These are phyloP conservation scores for Crotophaga sulcirostris DNA, from an alignment of 2,113 vertebrate species.

Conservation along the genomic window DNA sequence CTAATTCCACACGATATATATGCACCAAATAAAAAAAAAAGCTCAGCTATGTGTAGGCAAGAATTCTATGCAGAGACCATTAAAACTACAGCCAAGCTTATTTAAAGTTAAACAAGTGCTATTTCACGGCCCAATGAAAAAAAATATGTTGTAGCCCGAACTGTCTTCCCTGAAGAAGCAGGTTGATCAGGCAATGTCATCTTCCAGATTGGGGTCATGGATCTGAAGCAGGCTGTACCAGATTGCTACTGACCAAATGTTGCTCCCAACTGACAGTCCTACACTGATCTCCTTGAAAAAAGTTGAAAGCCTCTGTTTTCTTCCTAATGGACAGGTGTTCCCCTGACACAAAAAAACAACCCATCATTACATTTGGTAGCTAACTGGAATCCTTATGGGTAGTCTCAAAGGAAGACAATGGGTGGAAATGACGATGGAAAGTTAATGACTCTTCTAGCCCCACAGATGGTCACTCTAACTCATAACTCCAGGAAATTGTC, in stretches of 20 bases:
- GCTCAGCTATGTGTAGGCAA: neutral
- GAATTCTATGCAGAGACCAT: neutral
- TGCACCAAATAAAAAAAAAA: neutral
- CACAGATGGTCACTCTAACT: conserved; percentile 49
- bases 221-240: neutral
- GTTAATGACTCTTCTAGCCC: conserved; percentile 38
- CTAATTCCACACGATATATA: neutral
- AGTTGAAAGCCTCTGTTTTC: conserved; percentile 8
- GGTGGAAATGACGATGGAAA: conserved; percentile 37
- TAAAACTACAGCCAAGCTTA: neutral
- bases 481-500: neutral
- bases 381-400: conserved; percentile 19
- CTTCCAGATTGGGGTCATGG: neutral
- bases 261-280: conserved; percentile 27
- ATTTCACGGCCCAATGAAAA: neutral
- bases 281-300: neutral
- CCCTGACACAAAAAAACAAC: conserved; percentile 6
- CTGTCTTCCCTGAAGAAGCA: neutral
- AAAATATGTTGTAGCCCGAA: neutral
- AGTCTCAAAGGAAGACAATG: conserved; percentile 41
- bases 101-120: neutral
- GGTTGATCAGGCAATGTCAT: neutral
- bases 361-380: neutral
- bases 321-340: conserved; percentile 50
- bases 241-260: conserved; percentile 26